Percentiles rank a stretch among this genome's conserved stretches.
Conservation (phyloP, 2,888 invertebrate species). For the Conus canariensis region DNA sequence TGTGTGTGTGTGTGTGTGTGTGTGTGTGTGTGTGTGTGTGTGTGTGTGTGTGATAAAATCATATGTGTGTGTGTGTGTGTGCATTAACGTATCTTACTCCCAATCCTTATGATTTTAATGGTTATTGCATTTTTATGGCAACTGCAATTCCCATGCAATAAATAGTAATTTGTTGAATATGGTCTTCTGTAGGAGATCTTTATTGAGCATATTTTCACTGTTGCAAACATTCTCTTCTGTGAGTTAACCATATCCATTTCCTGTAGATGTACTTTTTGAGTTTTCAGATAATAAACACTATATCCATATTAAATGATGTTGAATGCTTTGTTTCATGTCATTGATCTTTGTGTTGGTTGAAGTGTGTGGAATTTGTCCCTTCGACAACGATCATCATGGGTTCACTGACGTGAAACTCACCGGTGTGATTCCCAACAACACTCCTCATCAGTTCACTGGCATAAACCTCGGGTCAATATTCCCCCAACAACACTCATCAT, state of each 20-base stretch:
- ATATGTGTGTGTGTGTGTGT: neutral
- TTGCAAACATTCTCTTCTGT: neutral
- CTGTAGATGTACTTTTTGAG: neutral
- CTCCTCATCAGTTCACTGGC: no score
- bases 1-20: no score
- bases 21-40: no score
- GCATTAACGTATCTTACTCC: neutral
- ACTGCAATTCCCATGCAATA: constrained; percentile 2
- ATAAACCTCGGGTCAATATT: no score
- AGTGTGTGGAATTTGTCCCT: no score
- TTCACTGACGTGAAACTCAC: no score
- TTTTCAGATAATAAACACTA: neutral
- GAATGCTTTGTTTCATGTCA: neutral
- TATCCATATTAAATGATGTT: constrained; percentile 2
- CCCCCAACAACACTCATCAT: no score
- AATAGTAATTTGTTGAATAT: neutral
- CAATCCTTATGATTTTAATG: neutral
- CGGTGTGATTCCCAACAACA: no score
- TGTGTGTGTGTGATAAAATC: no score
- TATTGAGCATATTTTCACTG: neutral
- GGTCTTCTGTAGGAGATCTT: neutral
- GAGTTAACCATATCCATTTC: neutral
- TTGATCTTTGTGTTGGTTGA: neutral
- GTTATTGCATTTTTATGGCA: neutral
- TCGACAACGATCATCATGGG: no score